These are phyloP conservation scores for Drosophila leonis DNA, from an alignment of 2,888 invertebrate species.

Conservation along the genomic window DNA sequence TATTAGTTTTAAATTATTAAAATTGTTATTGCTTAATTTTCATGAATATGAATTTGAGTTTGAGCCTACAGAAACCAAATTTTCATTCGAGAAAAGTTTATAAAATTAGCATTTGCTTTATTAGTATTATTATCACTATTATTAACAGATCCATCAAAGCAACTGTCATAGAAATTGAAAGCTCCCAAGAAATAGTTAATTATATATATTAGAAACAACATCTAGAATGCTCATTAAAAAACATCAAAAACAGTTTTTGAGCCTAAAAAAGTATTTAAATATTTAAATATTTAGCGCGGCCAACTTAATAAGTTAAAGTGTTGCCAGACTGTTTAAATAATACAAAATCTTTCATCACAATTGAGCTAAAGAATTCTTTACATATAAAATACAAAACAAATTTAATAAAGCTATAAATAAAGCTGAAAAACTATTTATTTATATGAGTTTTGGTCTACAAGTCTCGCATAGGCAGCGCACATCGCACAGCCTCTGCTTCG, in stretches of 20 bases:
- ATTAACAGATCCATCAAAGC: background rate
- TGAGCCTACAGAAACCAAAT: background rate
- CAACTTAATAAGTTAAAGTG: background rate
- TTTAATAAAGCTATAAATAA: slow-evolving; percentile 5
- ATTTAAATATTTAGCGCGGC: background rate
- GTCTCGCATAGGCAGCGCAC: background rate
- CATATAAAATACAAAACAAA: background rate
- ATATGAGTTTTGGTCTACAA: background rate
- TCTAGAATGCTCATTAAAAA: background rate
- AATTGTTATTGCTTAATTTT: background rate
- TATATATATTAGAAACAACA: background rate
- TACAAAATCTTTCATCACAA: background rate
- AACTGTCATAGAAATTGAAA: background rate
- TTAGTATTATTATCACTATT: slow-evolving; percentile 4
- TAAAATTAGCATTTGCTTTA: background rate
- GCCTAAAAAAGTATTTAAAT: too few relatives aligned
- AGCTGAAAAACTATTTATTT: background rate
- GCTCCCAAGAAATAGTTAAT: background rate
- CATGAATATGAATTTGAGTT: background rate
- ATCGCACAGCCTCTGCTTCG: slow-evolving; percentile 12
- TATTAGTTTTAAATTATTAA: too few relatives aligned
- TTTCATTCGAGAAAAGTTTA: background rate
- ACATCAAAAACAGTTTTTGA: background rate
- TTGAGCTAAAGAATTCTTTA: background rate
- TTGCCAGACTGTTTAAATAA: slow-evolving; percentile 3